Evolutionary conservation across 2,113 vertebrate species (phyloP).

Genomic region (Tauraco erythrolophus): DNA sequence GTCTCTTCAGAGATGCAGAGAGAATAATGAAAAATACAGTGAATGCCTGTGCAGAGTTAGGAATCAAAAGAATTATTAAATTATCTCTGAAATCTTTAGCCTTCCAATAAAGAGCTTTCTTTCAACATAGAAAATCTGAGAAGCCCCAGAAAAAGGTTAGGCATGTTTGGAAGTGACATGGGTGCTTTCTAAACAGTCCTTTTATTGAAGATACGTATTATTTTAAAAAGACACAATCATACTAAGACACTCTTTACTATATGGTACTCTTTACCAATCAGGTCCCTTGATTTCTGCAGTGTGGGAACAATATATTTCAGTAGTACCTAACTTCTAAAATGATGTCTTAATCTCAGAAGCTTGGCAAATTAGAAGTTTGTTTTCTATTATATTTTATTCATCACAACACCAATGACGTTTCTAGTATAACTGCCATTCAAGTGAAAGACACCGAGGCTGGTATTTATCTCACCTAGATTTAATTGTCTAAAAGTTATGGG

Average conservation of each 20-base stretch:
- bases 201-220: neutral
- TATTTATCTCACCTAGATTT: neutral
- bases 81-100: neutral
- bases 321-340: neutral
- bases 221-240: neutral
- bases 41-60: neutral
- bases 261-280: neutral
- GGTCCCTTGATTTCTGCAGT: neutral
- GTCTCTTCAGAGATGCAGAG: neutral
- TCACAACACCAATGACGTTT: neutral
- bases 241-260: neutral
- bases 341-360: neutral
- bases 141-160: constrained; percentile 7
- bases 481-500: neutral
- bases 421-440: neutral
- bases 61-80: neutral
- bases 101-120: neutral
- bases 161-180: neutral
- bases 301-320: neutral
- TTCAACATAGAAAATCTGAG: neutral
- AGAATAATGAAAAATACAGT: neutral
- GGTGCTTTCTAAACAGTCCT: constrained; percentile 8
- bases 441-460: neutral
- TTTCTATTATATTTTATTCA: neutral
- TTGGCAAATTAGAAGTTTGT: neutral